Evolutionary conservation across 2,888 invertebrate genomes (phyloP), one percentile per base, ranked within the genome.

Genomic region (Platycnemis pennipes): DNA sequence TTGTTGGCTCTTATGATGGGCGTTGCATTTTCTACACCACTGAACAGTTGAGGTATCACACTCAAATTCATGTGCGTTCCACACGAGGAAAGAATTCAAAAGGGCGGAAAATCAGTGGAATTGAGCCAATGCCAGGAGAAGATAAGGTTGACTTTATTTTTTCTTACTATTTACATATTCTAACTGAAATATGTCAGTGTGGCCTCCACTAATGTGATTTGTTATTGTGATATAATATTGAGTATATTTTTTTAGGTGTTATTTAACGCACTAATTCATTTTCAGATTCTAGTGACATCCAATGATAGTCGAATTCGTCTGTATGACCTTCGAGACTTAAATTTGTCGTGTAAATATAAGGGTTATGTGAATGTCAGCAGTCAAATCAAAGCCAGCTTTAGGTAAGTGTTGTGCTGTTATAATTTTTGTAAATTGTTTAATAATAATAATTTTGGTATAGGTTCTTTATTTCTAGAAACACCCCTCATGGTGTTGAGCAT

Each of bases 21-120:
- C 98, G 99, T 87, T 99, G 99, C 96, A 99, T 99, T 95, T 99
- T 99, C 97, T 99, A 99, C 97, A 99, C 98, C 69, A 99, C 99
- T 0, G 99, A 99, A 97, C 99, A 99, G 96, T 97, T 99, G 4
- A 99, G 99, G 96, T 99, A 99, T 96, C 99, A 99, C 96, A 99
- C 99, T 16, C 99, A 99, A 96, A 99, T 99, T 95, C 98, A 99
- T 96, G 99, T 99, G 2, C 97, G 99, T 2, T 99, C 99, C 16
- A 98, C 99, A 0, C 97, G 99, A n/a, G 99, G 99, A 0, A 99
- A 99, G 96, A 99, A 99, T 97, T 98, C 99, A 0, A 98, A 98
- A 2, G 99, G 99, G 0, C 97, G 99, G 37, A 99, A 99, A 96
- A 99, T 99, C 91, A 99, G 99, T 96, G 99, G 99, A 0, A 99